A percentile compares a stretch with the other conserved stretches of the same genome.
phyloP scores from a whole-genome alignment of 2,113 vertebrate genomes.

The Chloebia gouldiae region DNA sequence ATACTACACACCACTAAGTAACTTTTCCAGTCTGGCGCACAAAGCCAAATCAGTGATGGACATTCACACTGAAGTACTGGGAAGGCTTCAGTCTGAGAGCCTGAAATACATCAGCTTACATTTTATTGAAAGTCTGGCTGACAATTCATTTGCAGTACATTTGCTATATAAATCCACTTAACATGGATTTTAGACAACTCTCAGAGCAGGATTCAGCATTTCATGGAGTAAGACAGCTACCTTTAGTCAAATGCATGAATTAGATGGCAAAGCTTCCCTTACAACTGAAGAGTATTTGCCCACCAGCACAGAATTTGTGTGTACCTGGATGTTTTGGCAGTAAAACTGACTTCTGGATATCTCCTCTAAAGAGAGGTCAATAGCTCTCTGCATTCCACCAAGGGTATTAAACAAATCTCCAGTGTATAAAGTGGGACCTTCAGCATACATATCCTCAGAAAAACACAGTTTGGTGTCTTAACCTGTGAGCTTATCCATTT shows the following conservation, averaged over 20 bases:
- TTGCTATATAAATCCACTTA: background rate
- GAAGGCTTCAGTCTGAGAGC: background rate
- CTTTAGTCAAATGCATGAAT: background rate
- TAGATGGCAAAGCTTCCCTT: background rate
- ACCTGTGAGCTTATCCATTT: background rate
- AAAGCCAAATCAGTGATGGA: background rate
- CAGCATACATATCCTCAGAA: background rate
- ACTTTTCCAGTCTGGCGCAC: background rate
- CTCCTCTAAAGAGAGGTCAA: background rate
- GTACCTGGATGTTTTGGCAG: background rate
- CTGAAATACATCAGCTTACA: background rate
- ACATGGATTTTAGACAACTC: background rate
- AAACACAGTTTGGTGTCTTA: background rate
- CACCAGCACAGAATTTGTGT: background rate
- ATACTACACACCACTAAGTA: background rate
- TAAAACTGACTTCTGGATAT: background rate
- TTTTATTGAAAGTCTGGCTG: background rate
- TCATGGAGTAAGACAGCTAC: background rate
- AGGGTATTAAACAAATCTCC: background rate
- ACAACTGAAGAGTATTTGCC: background rate
- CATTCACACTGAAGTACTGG: background rate
- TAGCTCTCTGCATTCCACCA: background rate
- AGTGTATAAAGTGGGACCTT: background rate
- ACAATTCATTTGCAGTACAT: background rate
- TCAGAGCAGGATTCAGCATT: background rate